Percentiles rank a stretch among this genome's conserved stretches.
phyloP scores from a whole-genome alignment of 2,888 invertebrate species.

The Watsonalla cultraria region DNA sequence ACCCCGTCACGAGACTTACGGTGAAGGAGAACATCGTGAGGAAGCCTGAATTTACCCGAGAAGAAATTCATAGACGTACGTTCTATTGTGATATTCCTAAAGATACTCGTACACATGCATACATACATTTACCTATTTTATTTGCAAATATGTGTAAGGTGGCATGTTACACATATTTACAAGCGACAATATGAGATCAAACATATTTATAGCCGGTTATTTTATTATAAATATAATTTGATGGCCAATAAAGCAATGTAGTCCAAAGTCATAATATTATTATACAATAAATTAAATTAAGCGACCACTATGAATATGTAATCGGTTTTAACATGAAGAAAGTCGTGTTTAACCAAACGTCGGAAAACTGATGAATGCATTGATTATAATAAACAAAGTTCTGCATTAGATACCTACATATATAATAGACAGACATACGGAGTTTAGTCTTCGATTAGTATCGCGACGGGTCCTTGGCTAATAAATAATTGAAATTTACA shows the following conservation, averaged over 20 bases:
- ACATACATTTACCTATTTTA: too few species aligned
- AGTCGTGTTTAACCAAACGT: background rate
- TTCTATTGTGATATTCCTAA: too few species aligned
- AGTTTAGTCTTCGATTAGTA: conserved; percentile 24
- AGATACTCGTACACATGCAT: too few species aligned
- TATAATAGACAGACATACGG: conserved; percentile 17
- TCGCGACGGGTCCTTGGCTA: conserved; percentile 33
- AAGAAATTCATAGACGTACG: too few species aligned
- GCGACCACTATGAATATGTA: background rate
- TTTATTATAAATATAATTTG: background rate
- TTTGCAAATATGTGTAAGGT: too few species aligned
- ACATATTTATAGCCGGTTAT: background rate
- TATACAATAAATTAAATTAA: background rate
- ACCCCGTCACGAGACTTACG: too few species aligned
- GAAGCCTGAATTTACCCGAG: too few species aligned
- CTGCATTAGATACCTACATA: conserved; percentile 6
- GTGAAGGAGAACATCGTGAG: too few species aligned
- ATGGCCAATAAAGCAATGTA: background rate
- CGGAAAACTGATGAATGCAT: background rate
- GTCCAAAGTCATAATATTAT: background rate
- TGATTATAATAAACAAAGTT: background rate
- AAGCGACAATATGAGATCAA: background rate
- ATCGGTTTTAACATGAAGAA: background rate
- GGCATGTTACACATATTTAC: too few species aligned
- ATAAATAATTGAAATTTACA: conserved; percentile 60